Evolutionary conservation across 2,888 invertebrate species (phyloP), one percentile per base, ranked within the genome.

Genomic region (Linnaemya vulpina): DNA sequence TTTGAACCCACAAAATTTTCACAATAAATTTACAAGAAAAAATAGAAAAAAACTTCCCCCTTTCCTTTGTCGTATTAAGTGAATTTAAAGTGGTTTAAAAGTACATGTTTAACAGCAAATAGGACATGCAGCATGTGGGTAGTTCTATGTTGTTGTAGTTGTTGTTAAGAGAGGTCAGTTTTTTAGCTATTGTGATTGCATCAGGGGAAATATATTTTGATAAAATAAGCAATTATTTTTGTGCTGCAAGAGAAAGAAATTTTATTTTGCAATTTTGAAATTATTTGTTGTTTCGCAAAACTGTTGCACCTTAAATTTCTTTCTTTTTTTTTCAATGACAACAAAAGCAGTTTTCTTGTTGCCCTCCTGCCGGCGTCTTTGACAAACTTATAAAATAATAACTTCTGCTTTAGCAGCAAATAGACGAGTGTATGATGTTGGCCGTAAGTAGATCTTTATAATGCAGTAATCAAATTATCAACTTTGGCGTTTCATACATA

Each of bases 401-500:
- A 40, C 74, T 51, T 79, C 7, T 77, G 22, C 58, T 17, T 11
- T 17, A 67, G 30, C 22, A 63, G 62, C 40, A 22, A 62, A 38
- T 62, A 51, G 40, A 67, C 11, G 11, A 9, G 10, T 38, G 30
- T 53, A 43, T 46, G 15, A 58, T 49, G 5, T 71, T 9, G 55
- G n/a, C 9, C 62, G 22, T 53, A 38, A 51, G 60, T 38, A 40
- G 15, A 20, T 2, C 9, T 13, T 40, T 67, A 15, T 51, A 20
- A 76, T 17, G 15, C 9, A 13, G 58, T 82, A 78, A 85, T 85
- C 78, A 70, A 70, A 70, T 85, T 82, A 85, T 78, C 58, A 74
- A 76, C 40, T 73, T 62, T n/a, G 8, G 20, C 20, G 2, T n/a
- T 25, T 20, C 40, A 65, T 1, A 43, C n/a, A 17, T 17, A 20